Base-by-base conservation (phyloP, 2,888 invertebrate genomes). In the Onchidella celtica region DNA sequence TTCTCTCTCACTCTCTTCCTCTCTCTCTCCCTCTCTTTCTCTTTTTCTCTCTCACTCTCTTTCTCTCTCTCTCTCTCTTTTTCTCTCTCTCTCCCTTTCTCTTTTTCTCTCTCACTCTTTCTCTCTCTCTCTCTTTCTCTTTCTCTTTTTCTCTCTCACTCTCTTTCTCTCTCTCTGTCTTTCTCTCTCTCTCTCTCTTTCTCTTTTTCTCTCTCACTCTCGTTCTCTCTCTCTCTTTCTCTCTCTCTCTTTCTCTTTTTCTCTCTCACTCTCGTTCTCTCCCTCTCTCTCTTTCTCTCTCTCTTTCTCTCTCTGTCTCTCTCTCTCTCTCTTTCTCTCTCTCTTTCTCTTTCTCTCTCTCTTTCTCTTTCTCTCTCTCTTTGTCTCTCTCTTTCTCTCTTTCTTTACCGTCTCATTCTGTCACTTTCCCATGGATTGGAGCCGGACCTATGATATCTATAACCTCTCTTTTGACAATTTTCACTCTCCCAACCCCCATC, bases 141-240 rank as follows among this genome's bases (percentile, higher is more conserved):
- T n/a, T n/a, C 38, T 55, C 6, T 27, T 17, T 70, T 2, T 63
- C 75, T 63, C 32, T 65, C 29, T 65, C 40, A 24, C 2, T 40
- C 63, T 27, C 29, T 40, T 32, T 21, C 27, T 66, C 40, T 63
- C 17, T 47, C 66, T 32, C n/a, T 47, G 47, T 66, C 40, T 40
- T 55, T 68, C 32, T 77, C 47, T 68, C 32, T 66, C 55, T 29
- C 40, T 63, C 55, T 24, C 34, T 55, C 77, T 27, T 17, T 68
- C 55, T 66, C 55, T 66, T 66, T 47, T 29, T 77, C 76, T 76
- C 65, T 32, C 65, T 40, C n/a, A n/a, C n/a, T n/a, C n/a, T n/a
- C n/a, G n/a, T n/a, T n/a, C n/a, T n/a, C n/a, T n/a, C n/a, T n/a
- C 47, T 27, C 66, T 65, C 38, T 38, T 29, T 38, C 63, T 65